Evolutionary conservation across 2,113 vertebrate species (phyloP).

Genomic region (Polyodon spathula): DNA sequence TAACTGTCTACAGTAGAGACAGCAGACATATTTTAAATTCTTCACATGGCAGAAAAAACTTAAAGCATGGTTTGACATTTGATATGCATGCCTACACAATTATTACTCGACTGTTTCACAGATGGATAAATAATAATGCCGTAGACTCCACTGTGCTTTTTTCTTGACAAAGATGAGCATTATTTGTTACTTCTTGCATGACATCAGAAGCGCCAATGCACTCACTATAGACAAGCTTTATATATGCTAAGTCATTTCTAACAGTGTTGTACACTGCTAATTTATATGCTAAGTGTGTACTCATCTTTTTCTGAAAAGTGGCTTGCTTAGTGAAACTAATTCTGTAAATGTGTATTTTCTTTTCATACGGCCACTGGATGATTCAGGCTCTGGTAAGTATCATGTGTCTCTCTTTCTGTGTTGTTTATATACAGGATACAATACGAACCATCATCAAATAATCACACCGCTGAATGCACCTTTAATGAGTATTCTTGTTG

Average conservation of each 20-base stretch:
- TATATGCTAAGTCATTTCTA: conserved; percentile 22
- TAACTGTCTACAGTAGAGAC: conserved; percentile 47
- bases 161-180: conserved; percentile 12
- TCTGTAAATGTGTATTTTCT: conserved; percentile 1
- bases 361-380: conserved; percentile 13
- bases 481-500: too few relatives aligned
- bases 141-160: conserved; percentile 15
- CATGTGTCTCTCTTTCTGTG: too few relatives aligned
- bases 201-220: conserved; percentile 40
- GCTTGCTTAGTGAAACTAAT: conserved; percentile 8
- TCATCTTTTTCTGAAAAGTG: too few relatives aligned
- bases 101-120: conserved; percentile 13
- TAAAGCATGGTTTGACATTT: conserved; percentile 58
- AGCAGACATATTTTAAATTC: conserved; percentile 51
- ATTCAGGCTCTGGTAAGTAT: conserved; percentile 20
- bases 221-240: conserved; percentile 38
- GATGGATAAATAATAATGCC: conserved; percentile 10
- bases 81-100: conserved; percentile 53
- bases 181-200: conserved; percentile 55
- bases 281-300: too few relatives aligned
- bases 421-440: too few relatives aligned
- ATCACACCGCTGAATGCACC: too few relatives aligned
- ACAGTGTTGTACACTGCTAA: too few relatives aligned
- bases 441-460: too few relatives aligned
- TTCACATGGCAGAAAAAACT: conserved; percentile 44